Percentiles rank a stretch among this genome's conserved stretches.
These are phyloP conservation scores for Himantopus leucocephalus DNA, from an alignment of 2,113 vertebrate species.

Conservation along the genomic window DNA sequence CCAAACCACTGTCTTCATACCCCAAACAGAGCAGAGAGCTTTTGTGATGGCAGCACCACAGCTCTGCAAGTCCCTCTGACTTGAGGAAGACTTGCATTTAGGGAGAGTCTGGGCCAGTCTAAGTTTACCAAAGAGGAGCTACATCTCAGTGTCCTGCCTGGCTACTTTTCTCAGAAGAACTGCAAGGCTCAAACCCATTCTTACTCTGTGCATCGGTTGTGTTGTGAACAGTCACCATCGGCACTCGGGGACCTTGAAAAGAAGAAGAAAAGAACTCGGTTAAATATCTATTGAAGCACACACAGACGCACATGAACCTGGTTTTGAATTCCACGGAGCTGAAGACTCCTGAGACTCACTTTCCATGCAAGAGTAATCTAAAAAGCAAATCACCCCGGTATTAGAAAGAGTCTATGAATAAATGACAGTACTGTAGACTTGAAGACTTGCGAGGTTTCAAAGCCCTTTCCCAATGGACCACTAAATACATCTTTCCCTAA, in stretches of 20 bases:
- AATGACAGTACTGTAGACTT: slow-evolving; percentile 19
- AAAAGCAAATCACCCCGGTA: slow-evolving; percentile 32
- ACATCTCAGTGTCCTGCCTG: background rate
- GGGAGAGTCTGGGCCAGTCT: background rate
- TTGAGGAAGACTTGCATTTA: background rate
- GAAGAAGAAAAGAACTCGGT: slow-evolving; percentile 1
- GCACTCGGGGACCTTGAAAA: slow-evolving; percentile 85
- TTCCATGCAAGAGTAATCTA: slow-evolving; percentile 19
- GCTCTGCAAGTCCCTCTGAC: background rate
- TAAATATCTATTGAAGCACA: background rate
- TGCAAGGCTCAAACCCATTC: slow-evolving; percentile 22
- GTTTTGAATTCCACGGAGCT: background rate
- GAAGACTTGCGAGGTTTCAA: background rate
- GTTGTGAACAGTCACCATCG: slow-evolving; percentile 85
- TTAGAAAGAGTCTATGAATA: slow-evolving; percentile 35
- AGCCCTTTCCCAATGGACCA: background rate
- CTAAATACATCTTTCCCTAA: background rate
- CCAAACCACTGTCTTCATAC: background rate
- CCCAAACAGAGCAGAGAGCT: background rate
- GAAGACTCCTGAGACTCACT: background rate
- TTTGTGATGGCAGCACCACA: background rate
- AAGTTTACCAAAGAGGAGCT: background rate
- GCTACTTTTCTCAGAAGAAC: background rate
- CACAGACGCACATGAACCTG: background rate
- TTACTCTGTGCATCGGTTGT: slow-evolving; percentile 85